These are phyloP conservation scores for Metopia argyrocephala DNA, from an alignment of 2,888 invertebrate genomes.

Conservation along the genomic window DNA sequence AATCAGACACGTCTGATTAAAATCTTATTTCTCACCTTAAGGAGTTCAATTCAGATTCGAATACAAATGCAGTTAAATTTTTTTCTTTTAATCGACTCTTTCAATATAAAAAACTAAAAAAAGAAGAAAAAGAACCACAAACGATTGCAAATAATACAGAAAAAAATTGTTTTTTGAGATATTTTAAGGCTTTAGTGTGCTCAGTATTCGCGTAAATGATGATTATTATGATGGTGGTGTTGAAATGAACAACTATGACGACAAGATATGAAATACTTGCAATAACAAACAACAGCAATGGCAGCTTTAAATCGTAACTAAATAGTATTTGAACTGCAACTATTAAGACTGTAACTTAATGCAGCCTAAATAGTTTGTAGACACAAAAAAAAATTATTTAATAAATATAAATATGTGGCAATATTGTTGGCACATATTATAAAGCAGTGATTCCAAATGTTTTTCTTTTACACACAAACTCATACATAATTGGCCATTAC, in stretches of 20 bases:
- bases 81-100: neutral
- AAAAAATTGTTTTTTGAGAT: slow-evolving; percentile 25
- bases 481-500: too few species aligned
- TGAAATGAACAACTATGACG: slow-evolving; percentile 59
- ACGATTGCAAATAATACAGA: neutral
- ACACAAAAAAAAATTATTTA: neutral
- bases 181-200: slow-evolving; percentile 31
- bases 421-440: slow-evolving; percentile 35
- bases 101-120: neutral
- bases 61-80: slow-evolving; percentile 30
- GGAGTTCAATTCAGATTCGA: slow-evolving; percentile 62
- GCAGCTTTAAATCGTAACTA: slow-evolving; percentile 14
- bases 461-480: too few species aligned
- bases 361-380: slow-evolving; percentile 24
- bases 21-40: slow-evolving; percentile 79
- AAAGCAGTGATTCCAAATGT: slow-evolving; percentile 13
- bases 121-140: neutral
- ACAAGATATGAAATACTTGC: slow-evolving; percentile 41
- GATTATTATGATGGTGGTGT: slow-evolving; percentile 39
- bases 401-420: slow-evolving; percentile 26
- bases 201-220: slow-evolving; percentile 11
- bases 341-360: slow-evolving; percentile 49
- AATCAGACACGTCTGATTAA: slow-evolving; percentile 79
- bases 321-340: slow-evolving; percentile 53
- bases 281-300: slow-evolving; percentile 2